These are phyloP conservation scores for Butorides virescens DNA, from an alignment of 2,113 vertebrate species.

Conservation along the genomic window DNA sequence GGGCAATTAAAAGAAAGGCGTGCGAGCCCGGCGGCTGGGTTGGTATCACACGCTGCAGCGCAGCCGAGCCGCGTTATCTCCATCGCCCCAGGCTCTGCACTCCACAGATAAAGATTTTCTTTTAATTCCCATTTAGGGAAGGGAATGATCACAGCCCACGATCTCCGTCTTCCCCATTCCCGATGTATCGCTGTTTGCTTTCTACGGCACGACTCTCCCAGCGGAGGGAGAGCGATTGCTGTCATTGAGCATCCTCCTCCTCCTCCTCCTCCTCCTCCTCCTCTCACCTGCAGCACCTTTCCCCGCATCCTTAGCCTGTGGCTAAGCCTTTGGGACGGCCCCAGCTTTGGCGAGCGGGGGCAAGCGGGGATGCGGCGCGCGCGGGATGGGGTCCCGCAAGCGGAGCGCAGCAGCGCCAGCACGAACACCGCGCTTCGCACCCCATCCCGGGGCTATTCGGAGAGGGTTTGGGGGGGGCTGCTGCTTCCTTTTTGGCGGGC, in stretches of 20 bases:
- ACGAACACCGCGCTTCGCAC: accelerated
- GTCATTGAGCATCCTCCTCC: background rate
- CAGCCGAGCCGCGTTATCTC: background rate
- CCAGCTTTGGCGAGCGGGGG: background rate
- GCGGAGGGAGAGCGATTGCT: background rate
- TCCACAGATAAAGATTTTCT: background rate
- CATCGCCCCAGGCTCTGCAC: background rate
- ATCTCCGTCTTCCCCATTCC: background rate
- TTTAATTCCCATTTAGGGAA: background rate
- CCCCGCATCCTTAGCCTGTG: accelerated
- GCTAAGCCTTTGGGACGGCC: background rate
- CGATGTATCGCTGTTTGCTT: accelerated
- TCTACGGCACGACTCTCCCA: background rate
- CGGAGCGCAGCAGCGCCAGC: background rate
- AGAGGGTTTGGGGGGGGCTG: background rate
- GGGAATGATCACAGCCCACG: background rate
- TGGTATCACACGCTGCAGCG: background rate
- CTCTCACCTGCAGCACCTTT: background rate
- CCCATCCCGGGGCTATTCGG: accelerated
- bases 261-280: background rate
- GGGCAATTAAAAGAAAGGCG: background rate
- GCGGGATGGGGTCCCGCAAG: background rate
- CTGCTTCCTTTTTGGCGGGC: background rate
- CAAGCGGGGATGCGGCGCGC: accelerated
- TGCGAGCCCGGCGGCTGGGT: background rate